Base-by-base conservation (phyloP, 2,797 vertebrate genomes). In the Agapornis canus region DNA sequence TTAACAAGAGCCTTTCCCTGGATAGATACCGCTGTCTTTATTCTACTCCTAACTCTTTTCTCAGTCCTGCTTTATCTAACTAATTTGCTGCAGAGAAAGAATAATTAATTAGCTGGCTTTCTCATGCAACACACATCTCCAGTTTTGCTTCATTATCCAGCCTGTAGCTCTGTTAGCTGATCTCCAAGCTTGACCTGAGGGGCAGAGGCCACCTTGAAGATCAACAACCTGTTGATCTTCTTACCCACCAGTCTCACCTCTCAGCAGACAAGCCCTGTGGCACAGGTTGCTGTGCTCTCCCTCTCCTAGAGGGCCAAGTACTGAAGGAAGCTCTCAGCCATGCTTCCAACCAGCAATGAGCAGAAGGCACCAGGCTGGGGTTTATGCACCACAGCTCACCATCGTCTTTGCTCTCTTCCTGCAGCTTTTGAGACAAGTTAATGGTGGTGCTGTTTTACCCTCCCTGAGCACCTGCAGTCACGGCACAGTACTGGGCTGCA, bases 161-260 rank as follows among this genome's bases (percentile, higher is more conserved):
- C 9, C 17, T 18, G 6, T 6, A 57, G 52, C 39, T 82, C 22
- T 52, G 52, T 10, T 35, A 82, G 10, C 70, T 12, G 22, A 71
- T 16, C 35, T 52, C 40, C 31, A 45, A 25, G 32, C 49, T 77
- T 23, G 40, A 13, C 29, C 20, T 3, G 32, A 66, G 17, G 5
- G 10, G 19, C 43, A 27, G 57, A 70, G 51, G 18, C 48, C 4
- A 1, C 65, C 42, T 13, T 37, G 48, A 75, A 76, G 57, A 68
- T 37, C 40, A 32, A 10, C 6, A 3, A 18, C 42, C 42, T 42
- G 42, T 42, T 42, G 10, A n/a, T 61, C 31, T 11, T 6, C 49
- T 70, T 1, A 1, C 10, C 3, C 1, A 1, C 40, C 49, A 12
- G 57, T 27, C 57, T 77, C 5, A 0, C 26, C 16, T 54, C 13